Conservation (phyloP, 2,797 vertebrate genomes). For the Manis crassicaudata region DNA sequence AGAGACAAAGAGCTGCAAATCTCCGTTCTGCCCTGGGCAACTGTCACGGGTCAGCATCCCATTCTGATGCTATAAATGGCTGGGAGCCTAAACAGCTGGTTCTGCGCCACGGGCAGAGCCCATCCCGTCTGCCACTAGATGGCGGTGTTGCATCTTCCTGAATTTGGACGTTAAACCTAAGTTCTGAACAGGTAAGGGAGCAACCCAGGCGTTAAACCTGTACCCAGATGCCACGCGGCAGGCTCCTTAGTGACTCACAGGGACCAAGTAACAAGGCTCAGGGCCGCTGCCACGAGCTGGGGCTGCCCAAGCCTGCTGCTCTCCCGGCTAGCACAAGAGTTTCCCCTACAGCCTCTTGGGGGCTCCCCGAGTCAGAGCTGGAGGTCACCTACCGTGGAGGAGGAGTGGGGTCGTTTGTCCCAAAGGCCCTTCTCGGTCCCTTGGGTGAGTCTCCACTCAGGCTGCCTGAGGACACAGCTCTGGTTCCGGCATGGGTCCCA, state of each 20-base stretch:
- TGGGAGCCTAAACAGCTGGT: not conserved
- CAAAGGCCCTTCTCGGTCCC: not conserved
- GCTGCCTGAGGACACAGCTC: not conserved
- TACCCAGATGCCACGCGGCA: not conserved
- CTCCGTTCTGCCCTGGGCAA: not conserved
- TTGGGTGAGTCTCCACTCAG: not conserved
- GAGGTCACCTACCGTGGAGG: accelerated
- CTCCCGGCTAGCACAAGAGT: not conserved
- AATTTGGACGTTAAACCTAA: not conserved
- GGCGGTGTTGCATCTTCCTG: not conserved
- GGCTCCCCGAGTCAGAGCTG: not conserved
- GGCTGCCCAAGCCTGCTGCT: not conserved
- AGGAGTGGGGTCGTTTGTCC: not conserved
- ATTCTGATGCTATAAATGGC: not conserved
- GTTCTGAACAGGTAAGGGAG: not conserved
- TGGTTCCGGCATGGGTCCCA: not conserved
- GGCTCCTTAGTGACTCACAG: too few relatives aligned
- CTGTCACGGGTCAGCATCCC: not conserved
- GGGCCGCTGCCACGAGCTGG: not conserved
- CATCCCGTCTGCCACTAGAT: not conserved
- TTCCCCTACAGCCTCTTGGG: accelerated
- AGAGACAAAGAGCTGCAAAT: not conserved
- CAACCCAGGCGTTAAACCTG: not conserved
- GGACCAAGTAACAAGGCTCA: accelerated
- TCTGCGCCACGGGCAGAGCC: not conserved